Conservation (phyloP, 2,888 invertebrate genomes). For the Lobophora halterata region DNA sequence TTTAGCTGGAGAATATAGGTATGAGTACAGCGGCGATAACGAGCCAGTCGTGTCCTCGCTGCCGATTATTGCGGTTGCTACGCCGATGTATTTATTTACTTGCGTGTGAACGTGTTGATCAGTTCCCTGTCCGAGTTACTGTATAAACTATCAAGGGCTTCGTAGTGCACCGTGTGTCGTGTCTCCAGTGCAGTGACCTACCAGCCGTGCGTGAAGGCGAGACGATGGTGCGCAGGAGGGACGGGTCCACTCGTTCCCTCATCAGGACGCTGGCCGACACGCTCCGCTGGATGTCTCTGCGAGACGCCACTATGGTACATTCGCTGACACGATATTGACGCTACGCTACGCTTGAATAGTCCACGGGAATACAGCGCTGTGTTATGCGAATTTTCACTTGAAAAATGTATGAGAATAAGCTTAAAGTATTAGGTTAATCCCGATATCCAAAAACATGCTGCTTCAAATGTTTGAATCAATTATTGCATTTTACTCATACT, state of each 20-base stretch:
- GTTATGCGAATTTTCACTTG: no score
- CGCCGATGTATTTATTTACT: constrained; percentile 51
- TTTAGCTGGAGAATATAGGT: constrained; percentile 63
- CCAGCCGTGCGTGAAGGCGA: constrained; percentile 73
- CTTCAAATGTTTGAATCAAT: no score
- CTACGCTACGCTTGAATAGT: constrained; percentile 30
- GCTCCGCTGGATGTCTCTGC: constrained; percentile 70
- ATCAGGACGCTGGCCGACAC: constrained; percentile 70
- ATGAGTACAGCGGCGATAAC: constrained; percentile 68
- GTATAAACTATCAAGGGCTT: constrained; percentile 51
- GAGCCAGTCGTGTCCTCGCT: constrained; percentile 74
- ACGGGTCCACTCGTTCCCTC: constrained; percentile 66
- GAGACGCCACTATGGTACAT: constrained; percentile 65
- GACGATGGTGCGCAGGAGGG: constrained; percentile 75
- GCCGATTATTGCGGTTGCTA: constrained; percentile 76
- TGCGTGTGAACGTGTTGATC: constrained; percentile 40
- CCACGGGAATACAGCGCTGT: constrained; percentile 1
- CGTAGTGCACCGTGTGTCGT: constrained; percentile 45
- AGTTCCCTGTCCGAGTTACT: constrained; percentile 38
- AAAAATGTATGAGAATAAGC: no score
- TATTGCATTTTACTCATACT: no score
- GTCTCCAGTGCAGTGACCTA: constrained; percentile 70
- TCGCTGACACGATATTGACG: constrained; percentile 35
- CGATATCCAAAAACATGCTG: no score
- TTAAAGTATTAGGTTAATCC: no score